phyloP scores from a whole-genome alignment of 2,888 invertebrate genomes.

The Pyrochroa serraticornis region DNA sequence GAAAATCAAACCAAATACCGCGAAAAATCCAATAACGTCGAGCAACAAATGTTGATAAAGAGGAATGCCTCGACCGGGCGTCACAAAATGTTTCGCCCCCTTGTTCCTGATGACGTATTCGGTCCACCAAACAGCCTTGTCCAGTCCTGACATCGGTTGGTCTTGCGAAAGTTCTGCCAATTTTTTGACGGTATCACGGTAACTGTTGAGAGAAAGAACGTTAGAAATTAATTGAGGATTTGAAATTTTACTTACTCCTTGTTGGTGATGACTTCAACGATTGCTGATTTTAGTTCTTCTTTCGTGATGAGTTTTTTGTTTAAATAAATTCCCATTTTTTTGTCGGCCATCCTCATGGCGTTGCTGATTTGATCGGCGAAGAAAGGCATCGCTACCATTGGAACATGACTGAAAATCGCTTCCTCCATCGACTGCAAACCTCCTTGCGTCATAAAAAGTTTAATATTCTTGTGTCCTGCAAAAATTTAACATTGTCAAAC shows the following conservation, averaged over 20 bases:
- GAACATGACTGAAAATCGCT: conserved; percentile 52
- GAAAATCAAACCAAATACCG: not conserved
- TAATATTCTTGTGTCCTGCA: conserved; percentile 23
- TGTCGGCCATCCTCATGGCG: conserved; percentile 18
- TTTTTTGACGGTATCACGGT: conserved; percentile 33
- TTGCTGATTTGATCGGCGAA: conserved; percentile 47
- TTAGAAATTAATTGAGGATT: not conserved
- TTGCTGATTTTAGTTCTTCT: not conserved
- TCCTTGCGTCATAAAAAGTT: conserved; percentile 28
- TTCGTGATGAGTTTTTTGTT: not conserved
- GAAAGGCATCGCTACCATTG: conserved; percentile 54
- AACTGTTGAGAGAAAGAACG: conserved; percentile 9
- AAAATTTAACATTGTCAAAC: not conserved
- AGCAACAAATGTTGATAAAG: conserved; percentile 39
- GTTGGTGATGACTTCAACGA: not conserved
- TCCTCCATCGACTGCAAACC: conserved; percentile 55
- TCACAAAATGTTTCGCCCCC: conserved; percentile 33
- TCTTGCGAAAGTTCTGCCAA: conserved; percentile 33
- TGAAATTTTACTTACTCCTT: not conserved
- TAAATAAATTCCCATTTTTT: conserved; percentile 35
- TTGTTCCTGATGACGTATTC: conserved; percentile 12
- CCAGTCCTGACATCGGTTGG: conserved; percentile 11
- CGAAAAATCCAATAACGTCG: conserved; percentile 37
- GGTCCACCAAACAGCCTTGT: conserved; percentile 11
- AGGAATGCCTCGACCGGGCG: conserved; percentile 31